Evolutionary conservation across 2,888 invertebrate genomes (phyloP), one percentile per base, ranked within the genome.

Genomic region (Heliothis peltigera): DNA sequence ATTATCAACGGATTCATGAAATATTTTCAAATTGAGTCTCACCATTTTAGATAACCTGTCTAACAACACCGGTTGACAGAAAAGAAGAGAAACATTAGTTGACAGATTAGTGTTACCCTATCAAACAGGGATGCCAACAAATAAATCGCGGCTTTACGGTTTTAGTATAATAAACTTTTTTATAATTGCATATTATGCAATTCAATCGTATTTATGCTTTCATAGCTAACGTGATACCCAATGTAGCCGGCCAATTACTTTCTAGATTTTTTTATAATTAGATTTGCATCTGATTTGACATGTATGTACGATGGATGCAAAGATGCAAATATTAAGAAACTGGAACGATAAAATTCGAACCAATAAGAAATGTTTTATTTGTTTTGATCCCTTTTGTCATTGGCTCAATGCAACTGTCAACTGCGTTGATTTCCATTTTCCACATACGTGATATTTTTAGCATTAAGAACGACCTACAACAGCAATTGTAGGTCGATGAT

Each of bases 1-100:
- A 75, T 44, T 39, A 18, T 43, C 19, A n/a, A 32, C 52, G 66
- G 94, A 94, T 94, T 89, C 62, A 6, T 59, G 8, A 54, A 85
- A 89, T 93, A 89, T 84, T 90, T 86, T 65, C 12, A 79, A 93
- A 92, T 95, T 87, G 76, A 80, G 75, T 87, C 95, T 95, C 92
- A 95, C 95, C 95, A 95, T 95, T 94, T 89, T 94, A 81, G 84
- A 81, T 87, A 91, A 89, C 89, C 91, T 91, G 91, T 87, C 90
- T 88, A 89, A 89, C 87, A 39, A 87, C 84, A 84, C 86, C 75
- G 83, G 85, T 90, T 94, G 94, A 93, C 93, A 93, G 89, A 88
- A 91, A 87, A 91, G 88, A 90, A 87, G 84, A 83, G 66, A 74
- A 64, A 67, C 52, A 47, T 55, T 0, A 5, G 44, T 62, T 79